Evolutionary conservation across 2,113 vertebrate species (phyloP).

Genomic region (Erythrolamprus reginae): DNA sequence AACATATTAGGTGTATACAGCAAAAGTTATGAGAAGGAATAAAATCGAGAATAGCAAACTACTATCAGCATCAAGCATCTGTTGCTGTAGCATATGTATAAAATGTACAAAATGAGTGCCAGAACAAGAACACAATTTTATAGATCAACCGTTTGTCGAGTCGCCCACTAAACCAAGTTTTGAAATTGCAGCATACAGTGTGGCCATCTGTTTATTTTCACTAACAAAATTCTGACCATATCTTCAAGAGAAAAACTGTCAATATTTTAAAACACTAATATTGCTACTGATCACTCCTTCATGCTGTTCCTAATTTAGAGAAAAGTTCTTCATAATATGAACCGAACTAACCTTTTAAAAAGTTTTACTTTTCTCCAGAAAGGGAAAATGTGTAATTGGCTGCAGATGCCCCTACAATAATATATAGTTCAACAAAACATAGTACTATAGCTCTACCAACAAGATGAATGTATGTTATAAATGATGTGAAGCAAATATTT

Average conservation of each 20-base stretch:
- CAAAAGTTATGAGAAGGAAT: conserved; percentile 34
- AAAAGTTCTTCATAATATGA: conserved; percentile 19
- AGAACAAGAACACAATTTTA: conserved; percentile 60
- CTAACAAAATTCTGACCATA: conserved; percentile 49
- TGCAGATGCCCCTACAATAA: background rate
- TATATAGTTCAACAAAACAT: background rate
- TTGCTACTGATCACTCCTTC: conserved; percentile 23
- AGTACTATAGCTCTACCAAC: background rate
- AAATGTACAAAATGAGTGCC: conserved; percentile 43
- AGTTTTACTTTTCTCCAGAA: background rate
- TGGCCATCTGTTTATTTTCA: conserved; percentile 52
- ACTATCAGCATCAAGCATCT: conserved; percentile 59
- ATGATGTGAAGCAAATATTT: background rate
- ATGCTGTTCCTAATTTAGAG: conserved; percentile 34
- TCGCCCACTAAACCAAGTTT: conserved; percentile 54
- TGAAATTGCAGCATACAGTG: conserved; percentile 52
- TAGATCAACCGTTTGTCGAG: conserved; percentile 55
- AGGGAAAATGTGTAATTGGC: conserved; percentile 10
- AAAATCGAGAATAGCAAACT: conserved; percentile 30
- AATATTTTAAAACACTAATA: conserved; percentile 48
- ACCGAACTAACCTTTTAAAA: conserved; percentile 1
- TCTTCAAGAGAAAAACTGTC: conserved; percentile 50
- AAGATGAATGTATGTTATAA: conserved; percentile 14
- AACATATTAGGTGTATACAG: conserved; percentile 31
- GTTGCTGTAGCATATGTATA: conserved; percentile 46